Evolutionary conservation across 2,888 invertebrate genomes (phyloP), one percentile per base, ranked within the genome.

Genomic region (Vanessa cardui): DNA sequence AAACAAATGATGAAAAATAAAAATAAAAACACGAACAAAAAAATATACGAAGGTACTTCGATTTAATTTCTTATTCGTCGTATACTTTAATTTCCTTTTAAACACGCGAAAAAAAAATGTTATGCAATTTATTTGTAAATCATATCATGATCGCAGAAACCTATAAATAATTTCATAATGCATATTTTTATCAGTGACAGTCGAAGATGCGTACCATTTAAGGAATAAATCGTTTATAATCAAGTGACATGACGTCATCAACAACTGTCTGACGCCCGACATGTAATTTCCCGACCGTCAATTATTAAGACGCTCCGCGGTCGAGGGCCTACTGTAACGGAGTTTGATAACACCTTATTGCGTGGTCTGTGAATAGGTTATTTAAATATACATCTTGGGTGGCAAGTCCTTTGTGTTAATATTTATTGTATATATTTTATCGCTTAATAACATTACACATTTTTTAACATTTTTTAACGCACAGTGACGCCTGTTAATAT

Each of bases 281-380:
- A 83, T 90, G 91, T 91, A 92, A 92, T 92, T 92, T 92, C 92
- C 91, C 88, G 83, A 79, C 86, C 86, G 90, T 91, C 92, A 92
- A 92, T 92, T 92, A 90, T 91, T 84, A 88, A 83, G 83, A 81
- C 79, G 74, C 78, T 77, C 78, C 85, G 86, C 86, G 86, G 87
- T 86, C 84, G 86, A 86, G 85, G 76, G 83, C 83, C 83, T 83
- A 81, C 85, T 85, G 85, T 81, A 84, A 82, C 85, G 85, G 81
- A 83, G 80, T 82, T 86, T 85, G 86, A 87, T 90, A 87, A 84
- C 83, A 84, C 85, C 86, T 84, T 86, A 83, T 83, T 77, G 78
- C 66, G 68, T 73, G 60, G 21, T 64, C 47, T 68, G 45, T 62
- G 68, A 71, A 68, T 61, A 45, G 46, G 46, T 49, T 54, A 47